Evolutionary conservation across 2,888 invertebrate genomes (phyloP).

Genomic region (Cheilosia grossa): DNA sequence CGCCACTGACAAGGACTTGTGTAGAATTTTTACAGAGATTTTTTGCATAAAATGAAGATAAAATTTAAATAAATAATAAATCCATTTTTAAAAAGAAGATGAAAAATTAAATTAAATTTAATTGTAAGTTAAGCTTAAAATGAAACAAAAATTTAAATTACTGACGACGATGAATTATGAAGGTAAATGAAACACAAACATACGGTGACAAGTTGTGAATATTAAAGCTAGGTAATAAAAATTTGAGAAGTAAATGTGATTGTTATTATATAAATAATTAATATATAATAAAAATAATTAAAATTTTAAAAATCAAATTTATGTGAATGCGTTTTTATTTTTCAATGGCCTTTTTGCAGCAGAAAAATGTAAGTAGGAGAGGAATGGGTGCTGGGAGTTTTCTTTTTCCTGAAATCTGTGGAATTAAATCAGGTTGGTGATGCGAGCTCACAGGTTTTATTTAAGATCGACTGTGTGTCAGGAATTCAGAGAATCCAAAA

Average conservation of each 20-base stretch:
- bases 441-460: no score
- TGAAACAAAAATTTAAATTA: background rate
- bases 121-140: constrained; percentile 50
- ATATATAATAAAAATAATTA: constrained; percentile 67
- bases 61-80: constrained; percentile 41
- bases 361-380: no score
- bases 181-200: constrained; percentile 61
- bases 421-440: no score
- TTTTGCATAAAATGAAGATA: constrained; percentile 58
- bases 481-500: no score
- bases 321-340: constrained; percentile 55
- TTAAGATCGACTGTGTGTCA: no score
- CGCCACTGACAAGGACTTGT: constrained; percentile 34
- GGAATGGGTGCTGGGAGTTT: no score
- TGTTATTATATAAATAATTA: constrained; percentile 80
- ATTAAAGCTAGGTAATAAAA: constrained; percentile 74
- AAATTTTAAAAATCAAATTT: constrained; percentile 67
- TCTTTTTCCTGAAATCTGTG: no score
- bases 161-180: constrained; percentile 8
- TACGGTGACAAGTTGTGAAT: constrained; percentile 76
- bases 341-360: no score
- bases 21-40: constrained; percentile 70
- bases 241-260: constrained; percentile 81
- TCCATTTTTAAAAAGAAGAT: constrained; percentile 21
- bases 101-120: constrained; percentile 40